Percentiles rank a stretch among this genome's conserved stretches.
phyloP scores from a whole-genome alignment of 2,888 invertebrate species.

The Marasmarcha lunaedactyla region DNA sequence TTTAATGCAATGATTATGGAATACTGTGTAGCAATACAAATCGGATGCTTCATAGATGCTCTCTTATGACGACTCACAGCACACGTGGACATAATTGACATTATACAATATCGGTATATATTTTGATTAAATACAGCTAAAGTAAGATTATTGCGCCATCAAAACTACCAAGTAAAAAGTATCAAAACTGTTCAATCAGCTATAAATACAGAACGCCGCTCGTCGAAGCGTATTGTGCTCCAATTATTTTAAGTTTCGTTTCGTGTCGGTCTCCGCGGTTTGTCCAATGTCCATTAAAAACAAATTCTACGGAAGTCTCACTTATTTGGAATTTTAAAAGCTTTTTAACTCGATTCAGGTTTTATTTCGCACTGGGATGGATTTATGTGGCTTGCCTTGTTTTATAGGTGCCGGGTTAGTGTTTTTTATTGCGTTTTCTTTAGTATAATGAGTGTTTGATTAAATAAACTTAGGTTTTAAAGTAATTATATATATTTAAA shows the following conservation, averaged over 20 bases:
- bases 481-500: too few species aligned
- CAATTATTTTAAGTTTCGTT: slow-evolving; percentile 70
- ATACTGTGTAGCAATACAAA: too few species aligned
- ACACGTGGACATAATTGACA: too few species aligned
- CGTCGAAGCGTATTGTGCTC: slow-evolving; percentile 42
- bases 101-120: too few species aligned
- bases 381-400: neutral
- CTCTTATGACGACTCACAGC: too few species aligned
- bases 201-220: slow-evolving; percentile 23
- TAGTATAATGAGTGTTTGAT: too few species aligned
- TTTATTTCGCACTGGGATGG: slow-evolving; percentile 24
- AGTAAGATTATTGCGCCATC: too few species aligned
- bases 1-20: too few species aligned
- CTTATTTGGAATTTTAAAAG: slow-evolving; percentile 37
- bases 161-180: too few species aligned
- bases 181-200: slow-evolving; percentile 25
- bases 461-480: too few species aligned
- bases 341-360: slow-evolving; percentile 35
- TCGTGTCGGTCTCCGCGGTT: slow-evolving; percentile 61
- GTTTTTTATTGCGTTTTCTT: neutral
- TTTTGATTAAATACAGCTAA: too few species aligned
- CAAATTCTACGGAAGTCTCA: slow-evolving; percentile 33
- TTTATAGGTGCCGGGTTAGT: neutral
- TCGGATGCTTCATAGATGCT: too few species aligned
- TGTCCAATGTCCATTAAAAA: slow-evolving; percentile 46